Evolutionary conservation across 2,797 vertebrate genomes (phyloP).

Genomic region (Ctenosaura bakeri): DNA sequence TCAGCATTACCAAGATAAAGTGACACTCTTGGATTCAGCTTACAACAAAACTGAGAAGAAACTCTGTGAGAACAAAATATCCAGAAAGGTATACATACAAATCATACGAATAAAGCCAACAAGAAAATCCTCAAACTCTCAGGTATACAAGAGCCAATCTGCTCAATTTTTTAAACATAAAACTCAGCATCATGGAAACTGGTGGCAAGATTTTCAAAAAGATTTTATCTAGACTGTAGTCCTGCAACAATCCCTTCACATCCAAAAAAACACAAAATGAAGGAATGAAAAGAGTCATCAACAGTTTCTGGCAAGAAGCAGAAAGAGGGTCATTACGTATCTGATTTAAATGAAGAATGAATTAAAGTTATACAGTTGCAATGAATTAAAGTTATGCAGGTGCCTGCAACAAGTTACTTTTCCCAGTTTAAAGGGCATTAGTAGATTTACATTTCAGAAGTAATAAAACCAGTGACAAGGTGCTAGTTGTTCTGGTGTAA

Average conservation of each 20-base stretch:
- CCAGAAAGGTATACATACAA: neutral
- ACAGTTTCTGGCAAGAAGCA: neutral
- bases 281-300: neutral
- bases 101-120: neutral
- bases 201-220: neutral
- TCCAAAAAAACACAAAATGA: neutral
- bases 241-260: neutral
- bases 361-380: too few species aligned
- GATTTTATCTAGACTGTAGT: neutral
- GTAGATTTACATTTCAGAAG: too few species aligned
- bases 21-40: neutral
- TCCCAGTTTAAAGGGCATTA: too few species aligned
- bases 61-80: neutral
- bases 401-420: too few species aligned
- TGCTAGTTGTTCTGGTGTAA: too few species aligned
- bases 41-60: neutral
- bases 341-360: too few species aligned
- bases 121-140: neutral
- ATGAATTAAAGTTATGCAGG: too few species aligned
- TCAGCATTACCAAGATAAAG: neutral
- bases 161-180: neutral
- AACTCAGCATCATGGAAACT: neutral
- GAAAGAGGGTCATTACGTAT: neutral
- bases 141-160: neutral
- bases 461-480: too few species aligned